These are phyloP conservation scores for Listronotus oregonensis DNA, from an alignment of 1,140 invertebrate species.

Conservation along the genomic window DNA sequence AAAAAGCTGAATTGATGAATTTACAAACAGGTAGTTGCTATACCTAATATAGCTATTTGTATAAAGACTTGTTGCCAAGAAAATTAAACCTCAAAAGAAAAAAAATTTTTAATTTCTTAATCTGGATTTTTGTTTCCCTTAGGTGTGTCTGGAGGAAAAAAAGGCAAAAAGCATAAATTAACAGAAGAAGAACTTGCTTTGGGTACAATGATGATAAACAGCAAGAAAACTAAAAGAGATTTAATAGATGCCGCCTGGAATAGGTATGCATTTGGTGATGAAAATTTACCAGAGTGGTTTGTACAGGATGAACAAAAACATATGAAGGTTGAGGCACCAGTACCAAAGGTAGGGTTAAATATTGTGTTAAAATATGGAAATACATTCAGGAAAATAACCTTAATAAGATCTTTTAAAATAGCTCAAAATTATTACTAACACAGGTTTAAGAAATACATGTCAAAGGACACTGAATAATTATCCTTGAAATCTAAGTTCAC, in stretches of 20 bases:
- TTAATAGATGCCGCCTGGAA: constrained; percentile 90
- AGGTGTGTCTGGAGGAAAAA: constrained; percentile 39
- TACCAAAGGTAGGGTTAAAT: constrained; percentile 68
- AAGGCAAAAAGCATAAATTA: constrained; percentile 74
- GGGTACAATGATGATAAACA: constrained; percentile 82
- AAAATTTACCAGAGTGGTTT: constrained; percentile 95
- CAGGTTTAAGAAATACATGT: too few species aligned
- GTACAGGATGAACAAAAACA: constrained; percentile 91
- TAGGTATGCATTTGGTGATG: constrained; percentile 86
- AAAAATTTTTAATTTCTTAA: background rate
- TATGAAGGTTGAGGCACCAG: constrained; percentile 76
- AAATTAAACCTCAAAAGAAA: too few species aligned
- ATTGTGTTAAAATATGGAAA: too few species aligned
- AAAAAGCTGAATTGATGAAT: too few species aligned
- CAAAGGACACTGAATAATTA: too few species aligned
- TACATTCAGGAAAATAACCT: too few species aligned
- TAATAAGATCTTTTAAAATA: too few species aligned
- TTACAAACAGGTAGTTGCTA: too few species aligned
- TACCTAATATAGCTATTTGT: too few species aligned
- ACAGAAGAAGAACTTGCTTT: constrained; percentile 85
- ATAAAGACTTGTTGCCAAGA: too few species aligned
- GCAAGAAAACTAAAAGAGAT: constrained; percentile 84
- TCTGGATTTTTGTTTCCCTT: constrained; percentile 9
- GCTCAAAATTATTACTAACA: too few species aligned
- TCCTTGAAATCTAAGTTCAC: too few species aligned